Percentiles rank a stretch among this genome's conserved stretches.
Evolutionary conservation across 1,140 invertebrate species (phyloP).

Genomic region (Lerema accius): DNA sequence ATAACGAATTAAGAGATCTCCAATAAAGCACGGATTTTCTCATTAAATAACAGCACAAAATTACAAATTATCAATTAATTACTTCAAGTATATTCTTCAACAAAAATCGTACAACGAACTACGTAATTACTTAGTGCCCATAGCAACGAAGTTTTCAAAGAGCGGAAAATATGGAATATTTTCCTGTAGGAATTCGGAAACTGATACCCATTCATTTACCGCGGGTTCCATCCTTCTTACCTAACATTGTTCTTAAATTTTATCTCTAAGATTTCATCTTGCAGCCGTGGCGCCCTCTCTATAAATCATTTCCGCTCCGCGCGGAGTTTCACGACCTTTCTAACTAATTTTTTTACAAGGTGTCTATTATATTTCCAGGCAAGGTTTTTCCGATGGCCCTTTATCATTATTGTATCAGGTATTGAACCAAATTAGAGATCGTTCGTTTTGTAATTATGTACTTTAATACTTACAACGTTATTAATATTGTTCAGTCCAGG

Average conservation of each 20-base stretch:
- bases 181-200: not conserved
- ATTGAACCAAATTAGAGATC: no score
- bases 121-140: not conserved
- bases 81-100: not conserved
- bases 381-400: slow-evolving; percentile 7
- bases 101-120: not conserved
- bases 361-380: slow-evolving; percentile 45
- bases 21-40: no score
- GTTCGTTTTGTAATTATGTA: no score
- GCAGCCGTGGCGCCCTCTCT: slow-evolving; percentile 36
- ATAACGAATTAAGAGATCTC: no score
- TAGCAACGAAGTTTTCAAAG: not conserved
- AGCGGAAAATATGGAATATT: slow-evolving; percentile 15
- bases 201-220: slow-evolving; percentile 37
- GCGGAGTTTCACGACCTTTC: slow-evolving; percentile 19
- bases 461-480: no score
- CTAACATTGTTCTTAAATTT: slow-evolving; percentile 38
- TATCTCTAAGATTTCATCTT: slow-evolving; percentile 43
- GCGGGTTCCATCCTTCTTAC: slow-evolving; percentile 16
- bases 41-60: no score
- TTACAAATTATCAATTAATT: no score
- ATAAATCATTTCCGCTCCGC: slow-evolving; percentile 38
- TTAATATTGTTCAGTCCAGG: no score
- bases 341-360: slow-evolving; percentile 45
- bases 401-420: slow-evolving; percentile 9